Percentiles rank a stretch among this genome's conserved stretches.
Conservation (phyloP, 2,888 invertebrate species). For the Drosophila meridiana region DNA sequence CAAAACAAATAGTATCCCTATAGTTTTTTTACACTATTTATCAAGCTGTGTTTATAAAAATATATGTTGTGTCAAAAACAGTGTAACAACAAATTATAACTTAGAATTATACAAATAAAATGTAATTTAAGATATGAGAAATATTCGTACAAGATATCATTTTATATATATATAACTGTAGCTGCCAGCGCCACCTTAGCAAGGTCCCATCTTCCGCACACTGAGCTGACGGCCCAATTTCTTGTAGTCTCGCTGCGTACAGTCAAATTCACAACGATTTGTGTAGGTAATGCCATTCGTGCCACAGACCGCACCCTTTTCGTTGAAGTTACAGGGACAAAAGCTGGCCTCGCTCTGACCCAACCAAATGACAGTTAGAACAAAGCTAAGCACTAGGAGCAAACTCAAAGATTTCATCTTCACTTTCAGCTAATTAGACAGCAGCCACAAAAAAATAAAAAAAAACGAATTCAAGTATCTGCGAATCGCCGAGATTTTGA, state of each 20-base stretch:
- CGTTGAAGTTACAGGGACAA: constrained; percentile 92
- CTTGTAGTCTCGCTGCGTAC: constrained; percentile 86
- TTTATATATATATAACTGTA: background rate
- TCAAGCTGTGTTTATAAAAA: too few species aligned
- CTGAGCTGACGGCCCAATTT: constrained; percentile 73
- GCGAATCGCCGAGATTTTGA: constrained; percentile 17
- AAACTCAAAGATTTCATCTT: constrained; percentile 74
- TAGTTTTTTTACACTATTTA: too few species aligned
- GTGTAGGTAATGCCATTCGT: constrained; percentile 96
- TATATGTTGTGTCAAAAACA: background rate
- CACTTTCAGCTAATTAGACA: constrained; percentile 19
- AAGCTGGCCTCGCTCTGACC: constrained; percentile 81
- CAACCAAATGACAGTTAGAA: constrained; percentile 48
- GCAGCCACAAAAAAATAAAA: background rate
- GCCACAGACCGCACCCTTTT: constrained; percentile 95
- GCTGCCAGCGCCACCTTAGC: constrained; percentile 38
- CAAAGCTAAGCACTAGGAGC: constrained; percentile 45
- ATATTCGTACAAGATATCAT: background rate
- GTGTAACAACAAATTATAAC: background rate
- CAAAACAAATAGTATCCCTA: too few species aligned
- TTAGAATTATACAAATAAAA: background rate
- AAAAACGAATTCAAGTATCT: background rate
- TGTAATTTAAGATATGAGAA: background rate
- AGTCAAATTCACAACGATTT: constrained; percentile 98
- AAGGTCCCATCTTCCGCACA: constrained; percentile 67